Base-by-base conservation (phyloP, 2,113 vertebrate species). In the Eudorcas thomsonii region DNA sequence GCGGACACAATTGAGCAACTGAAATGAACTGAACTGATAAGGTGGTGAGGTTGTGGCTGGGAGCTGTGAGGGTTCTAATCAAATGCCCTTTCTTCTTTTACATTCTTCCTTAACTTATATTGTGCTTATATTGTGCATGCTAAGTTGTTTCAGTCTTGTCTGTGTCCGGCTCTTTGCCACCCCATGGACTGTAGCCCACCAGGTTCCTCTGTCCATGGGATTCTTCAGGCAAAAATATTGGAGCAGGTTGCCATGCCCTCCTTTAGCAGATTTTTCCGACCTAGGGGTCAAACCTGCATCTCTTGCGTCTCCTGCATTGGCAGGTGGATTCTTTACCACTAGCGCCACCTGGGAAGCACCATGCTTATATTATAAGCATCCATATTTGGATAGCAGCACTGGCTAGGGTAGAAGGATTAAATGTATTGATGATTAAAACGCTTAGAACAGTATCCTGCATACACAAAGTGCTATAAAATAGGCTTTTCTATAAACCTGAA, bases 251-350 rank as follows among this genome's bases (percentile, higher is more conserved):
- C 21, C 36, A 39, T 39, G 36, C 67, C 36, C 36, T 7, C 36
- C 71, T 74, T 6, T 25, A 25, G 71, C 0, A 5, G 71, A 25
- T 43, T 36, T 13, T 74, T 23, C 71, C 5, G 0, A 43, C 36
- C 71, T 11, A 43, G 71, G 36, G 21, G 6, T 74, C 6, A 0
- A 43, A 43, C 21, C 11, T 1, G 2, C 0, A 5, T 43, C 36
- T 74, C 21, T 74, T 25, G 11, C 7, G 36, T 43, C 71, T 74
- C 71, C 19, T 39, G 21, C 19, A 43, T 7, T 43, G 71, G 71
- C 36, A 43, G 71, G 36, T 43, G 71, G 21, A 25, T 43, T 74
- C 71, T 74, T 74, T 25, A 74, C 36, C 36, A 7, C 71, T 74
- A 74, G 36, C 0, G 3, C 21, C 36, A 74, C 71, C 71, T 14